Base-by-base conservation (phyloP, 2,113 vertebrate genomes). In the Toxotes jaculatrix region DNA sequence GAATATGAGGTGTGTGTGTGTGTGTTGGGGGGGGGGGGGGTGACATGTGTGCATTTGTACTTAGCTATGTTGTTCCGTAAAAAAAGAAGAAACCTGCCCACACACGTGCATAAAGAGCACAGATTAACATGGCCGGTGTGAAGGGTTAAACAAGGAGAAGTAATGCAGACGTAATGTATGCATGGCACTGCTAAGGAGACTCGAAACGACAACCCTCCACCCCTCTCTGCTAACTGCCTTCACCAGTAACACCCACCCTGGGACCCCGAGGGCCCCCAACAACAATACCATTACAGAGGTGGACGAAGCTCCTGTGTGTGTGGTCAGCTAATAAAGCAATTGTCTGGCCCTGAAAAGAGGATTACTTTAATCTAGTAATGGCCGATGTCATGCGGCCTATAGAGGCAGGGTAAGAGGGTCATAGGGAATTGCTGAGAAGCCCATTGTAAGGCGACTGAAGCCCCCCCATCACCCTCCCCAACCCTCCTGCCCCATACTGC, bases 351-450 rank as follows among this genome's bases (percentile, higher is more conserved):
- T 86, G 88, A 86, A 95, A 95, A 94, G 94, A 92, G 93, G 93
- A 95, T 96, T 94, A 95, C 85, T 93, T 93, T 95, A 94, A 95
- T 95, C 94, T 95, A 91, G 91, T 83, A 91, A 95, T 91, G 91
- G 91, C 86, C 69, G 77, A 78, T 76, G 88, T 91, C 45, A 69
- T 87, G 92, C 73, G 9, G 73, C 88, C 88, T 67, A 78, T 86
- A 72, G 77, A 43, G 47, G 82, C 3, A 21, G 84, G 83, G 84
- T 87, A 89, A 91, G 77, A 87, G 88, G 92, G 88, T 92, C 93
- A 85, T 63, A 31, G 67, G 81, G 86, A 86, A 89, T 53, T 77
- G 81, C 66, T 88, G 73, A 88, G 89, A 83, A 66, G 65, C 83
- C 89, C 80, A 90, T 92, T 93, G 92, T 93, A 57, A 90, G 42